These are phyloP conservation scores for Drosophila emarginata DNA, from an alignment of 2,888 invertebrate species.

Conservation along the genomic window DNA sequence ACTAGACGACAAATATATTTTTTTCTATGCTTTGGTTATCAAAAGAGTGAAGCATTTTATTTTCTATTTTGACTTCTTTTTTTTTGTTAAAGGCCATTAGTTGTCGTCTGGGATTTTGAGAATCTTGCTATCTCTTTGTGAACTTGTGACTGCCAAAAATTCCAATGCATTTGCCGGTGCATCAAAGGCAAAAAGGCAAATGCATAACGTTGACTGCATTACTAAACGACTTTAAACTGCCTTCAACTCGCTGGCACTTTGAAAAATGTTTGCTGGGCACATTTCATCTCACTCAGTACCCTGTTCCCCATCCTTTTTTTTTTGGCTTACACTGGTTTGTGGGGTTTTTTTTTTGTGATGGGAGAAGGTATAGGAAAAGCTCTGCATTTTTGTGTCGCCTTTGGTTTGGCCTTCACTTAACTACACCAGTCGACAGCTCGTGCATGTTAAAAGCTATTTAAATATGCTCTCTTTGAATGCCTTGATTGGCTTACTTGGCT, in stretches of 20 bases:
- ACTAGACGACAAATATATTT: background rate
- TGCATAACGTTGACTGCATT: constrained; percentile 68
- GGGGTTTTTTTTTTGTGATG: constrained; percentile 35
- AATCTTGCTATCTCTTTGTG: constrained; percentile 4
- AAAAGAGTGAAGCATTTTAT: background rate
- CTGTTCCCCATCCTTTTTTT: background rate
- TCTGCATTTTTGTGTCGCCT: constrained; percentile 69
- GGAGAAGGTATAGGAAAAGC: background rate
- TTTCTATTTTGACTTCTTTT: background rate
- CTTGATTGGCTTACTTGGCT: constrained; percentile 71
- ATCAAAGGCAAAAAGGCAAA: constrained; percentile 54
- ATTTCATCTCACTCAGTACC: background rate
- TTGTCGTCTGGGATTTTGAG: constrained; percentile 11
- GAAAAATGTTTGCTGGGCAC: constrained; percentile 50
- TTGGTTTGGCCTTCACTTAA: constrained; percentile 72
- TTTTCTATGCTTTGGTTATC: background rate
- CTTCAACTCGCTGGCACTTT: constrained; percentile 41
- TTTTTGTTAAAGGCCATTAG: constrained; percentile 28
- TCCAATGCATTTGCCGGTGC: constrained; percentile 41
- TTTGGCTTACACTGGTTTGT: no score
- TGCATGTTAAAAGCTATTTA: constrained; percentile 77
- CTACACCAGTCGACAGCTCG: constrained; percentile 69
- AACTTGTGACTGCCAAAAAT: background rate
- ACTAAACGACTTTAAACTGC: constrained; percentile 65
- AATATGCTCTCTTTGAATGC: constrained; percentile 77